These are phyloP conservation scores for Sipha maydis DNA, from an alignment of 2,888 invertebrate genomes.

Conservation along the genomic window DNA sequence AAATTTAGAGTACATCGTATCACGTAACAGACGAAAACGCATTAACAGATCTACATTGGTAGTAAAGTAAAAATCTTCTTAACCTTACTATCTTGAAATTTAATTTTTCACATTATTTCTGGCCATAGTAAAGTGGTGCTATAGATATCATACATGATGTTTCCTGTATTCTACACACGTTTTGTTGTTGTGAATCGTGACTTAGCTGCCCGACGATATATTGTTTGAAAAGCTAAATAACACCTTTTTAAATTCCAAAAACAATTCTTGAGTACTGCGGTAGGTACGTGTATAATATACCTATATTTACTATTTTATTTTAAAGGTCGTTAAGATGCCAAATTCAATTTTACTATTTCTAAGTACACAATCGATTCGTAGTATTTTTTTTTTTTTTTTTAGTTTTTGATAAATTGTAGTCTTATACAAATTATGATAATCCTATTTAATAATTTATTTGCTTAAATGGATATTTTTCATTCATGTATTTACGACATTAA, in stretches of 20 bases:
- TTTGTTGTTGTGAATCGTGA: background rate
- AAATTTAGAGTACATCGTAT: background rate
- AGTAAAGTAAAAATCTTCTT: background rate
- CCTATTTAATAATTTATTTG: too few species aligned
- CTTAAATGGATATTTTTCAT: too few species aligned
- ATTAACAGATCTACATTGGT: background rate
- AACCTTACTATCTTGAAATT: background rate
- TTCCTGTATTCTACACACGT: conserved; percentile 13
- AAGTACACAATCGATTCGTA: background rate
- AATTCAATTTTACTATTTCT: too few species aligned
- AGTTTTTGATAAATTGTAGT: too few species aligned
- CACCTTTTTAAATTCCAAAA: background rate
- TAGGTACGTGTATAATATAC: too few species aligned
- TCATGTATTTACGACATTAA: too few species aligned
- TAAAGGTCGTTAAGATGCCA: background rate
- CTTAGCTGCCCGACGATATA: background rate
- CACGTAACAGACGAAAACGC: background rate
- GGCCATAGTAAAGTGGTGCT: background rate
- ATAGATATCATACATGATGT: background rate
- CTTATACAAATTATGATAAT: too few species aligned
- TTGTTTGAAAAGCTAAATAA: background rate
- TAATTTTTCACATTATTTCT: background rate
- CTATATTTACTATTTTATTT: background rate
- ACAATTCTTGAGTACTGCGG: background rate
- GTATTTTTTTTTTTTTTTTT: too few species aligned